phyloP scores from a whole-genome alignment of 64 coral and sea anemone species.

The Porites australiensis region DNA sequence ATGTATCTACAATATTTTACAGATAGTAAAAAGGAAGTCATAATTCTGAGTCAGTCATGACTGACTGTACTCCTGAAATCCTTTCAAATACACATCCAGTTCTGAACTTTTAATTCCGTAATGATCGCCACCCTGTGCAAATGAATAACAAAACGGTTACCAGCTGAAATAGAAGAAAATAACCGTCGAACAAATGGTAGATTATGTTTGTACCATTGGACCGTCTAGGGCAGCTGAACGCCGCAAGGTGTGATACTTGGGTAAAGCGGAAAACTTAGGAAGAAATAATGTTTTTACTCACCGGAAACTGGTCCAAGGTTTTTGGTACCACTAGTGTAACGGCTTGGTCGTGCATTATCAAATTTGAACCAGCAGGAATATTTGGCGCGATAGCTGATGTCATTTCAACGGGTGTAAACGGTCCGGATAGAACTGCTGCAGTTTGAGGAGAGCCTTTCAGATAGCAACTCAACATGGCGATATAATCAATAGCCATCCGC shows the following conservation, averaged over 20 bases:
- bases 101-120: constrained; percentile 95
- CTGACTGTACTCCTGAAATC: constrained; percentile 66
- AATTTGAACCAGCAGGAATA: neutral
- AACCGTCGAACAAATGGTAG: neutral
- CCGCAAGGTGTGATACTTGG: neutral
- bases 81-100: constrained; percentile 86
- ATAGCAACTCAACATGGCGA: constrained; percentile 92
- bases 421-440: neutral
- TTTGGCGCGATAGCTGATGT: constrained; percentile 8
- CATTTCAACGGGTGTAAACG: constrained; percentile 28
- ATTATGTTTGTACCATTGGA: neutral
- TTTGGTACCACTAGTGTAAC: constrained; percentile 32
- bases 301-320: constrained; percentile 41
- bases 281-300: neutral
- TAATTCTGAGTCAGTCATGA: constrained; percentile 11
- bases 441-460: constrained; percentile 72
- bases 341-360: constrained; percentile 50
- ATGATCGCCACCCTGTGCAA: constrained; percentile 81
- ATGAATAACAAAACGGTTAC: constrained; percentile 11
- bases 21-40: constrained; percentile 26
- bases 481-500: constrained; percentile 93
- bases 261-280: neutral
- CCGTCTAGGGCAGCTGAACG: neutral
- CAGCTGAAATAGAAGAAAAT: neutral
- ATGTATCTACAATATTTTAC: constrained; percentile 33